Evolutionary conservation across 2,113 vertebrate genomes (phyloP).

Genomic region (Glaucomys volans): DNA sequence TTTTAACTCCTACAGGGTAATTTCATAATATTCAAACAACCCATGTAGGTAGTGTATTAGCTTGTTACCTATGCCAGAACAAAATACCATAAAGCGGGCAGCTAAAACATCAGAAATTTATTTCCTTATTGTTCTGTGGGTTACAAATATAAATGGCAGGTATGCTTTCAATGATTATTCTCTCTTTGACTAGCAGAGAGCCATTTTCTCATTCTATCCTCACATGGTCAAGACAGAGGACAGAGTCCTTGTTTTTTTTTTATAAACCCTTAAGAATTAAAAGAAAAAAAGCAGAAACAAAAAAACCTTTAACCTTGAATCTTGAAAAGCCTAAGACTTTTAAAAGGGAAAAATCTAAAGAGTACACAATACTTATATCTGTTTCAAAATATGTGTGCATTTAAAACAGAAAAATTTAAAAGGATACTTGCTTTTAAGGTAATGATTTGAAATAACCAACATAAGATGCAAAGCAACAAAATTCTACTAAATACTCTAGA

Average conservation of each 20-base stretch:
- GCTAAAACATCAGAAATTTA: too few species aligned
- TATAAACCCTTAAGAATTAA: not conserved
- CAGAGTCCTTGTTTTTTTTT: not conserved
- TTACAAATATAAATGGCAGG: too few species aligned
- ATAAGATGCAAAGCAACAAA: conserved; percentile 25
- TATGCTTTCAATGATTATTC: too few species aligned
- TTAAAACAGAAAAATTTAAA: conserved; percentile 32
- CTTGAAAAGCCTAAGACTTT: conserved; percentile 22
- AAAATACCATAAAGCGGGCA: too few species aligned
- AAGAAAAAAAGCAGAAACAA: not conserved
- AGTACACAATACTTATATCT: not conserved
- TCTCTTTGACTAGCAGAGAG: not conserved
- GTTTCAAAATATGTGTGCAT: not conserved
- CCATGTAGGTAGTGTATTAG: not conserved
- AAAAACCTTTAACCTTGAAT: conserved; percentile 6
- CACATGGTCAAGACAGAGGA: too few species aligned
- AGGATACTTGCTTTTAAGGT: not conserved
- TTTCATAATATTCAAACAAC: not conserved
- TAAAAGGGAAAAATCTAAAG: conserved; percentile 8
- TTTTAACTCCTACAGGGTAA: too few species aligned
- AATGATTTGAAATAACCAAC: conserved; percentile 31
- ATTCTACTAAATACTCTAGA: conserved; percentile 7
- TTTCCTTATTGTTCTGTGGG: not conserved
- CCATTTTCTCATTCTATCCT: not conserved
- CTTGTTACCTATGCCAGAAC: not conserved